These are phyloP conservation scores for Zosterops lateralis DNA, from an alignment of 2,113 vertebrate genomes.

Conservation along the genomic window DNA sequence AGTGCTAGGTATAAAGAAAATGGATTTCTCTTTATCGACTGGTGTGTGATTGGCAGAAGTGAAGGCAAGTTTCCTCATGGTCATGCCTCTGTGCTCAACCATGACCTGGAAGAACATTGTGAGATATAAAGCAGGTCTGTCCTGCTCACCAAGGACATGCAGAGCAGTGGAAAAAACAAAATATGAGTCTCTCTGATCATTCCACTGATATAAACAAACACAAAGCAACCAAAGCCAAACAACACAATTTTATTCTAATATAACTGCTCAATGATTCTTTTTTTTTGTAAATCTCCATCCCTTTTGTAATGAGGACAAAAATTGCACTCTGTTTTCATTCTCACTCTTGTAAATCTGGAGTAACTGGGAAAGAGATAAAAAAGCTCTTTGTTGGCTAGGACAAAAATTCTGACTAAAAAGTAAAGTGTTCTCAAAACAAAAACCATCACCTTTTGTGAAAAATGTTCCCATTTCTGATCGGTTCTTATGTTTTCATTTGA, in stretches of 20 bases:
- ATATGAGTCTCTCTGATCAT: background rate
- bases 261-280: background rate
- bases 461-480: background rate
- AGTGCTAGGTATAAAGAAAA: conserved; percentile 23
- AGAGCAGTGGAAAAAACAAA: background rate
- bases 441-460: background rate
- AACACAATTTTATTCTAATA: background rate
- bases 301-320: background rate
- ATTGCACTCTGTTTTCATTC: background rate
- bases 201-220: background rate
- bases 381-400: background rate
- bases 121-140: background rate
- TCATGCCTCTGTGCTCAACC: background rate
- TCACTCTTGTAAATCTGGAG: background rate
- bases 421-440: background rate
- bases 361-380: conserved; percentile 8
- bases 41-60: background rate
- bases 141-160: background rate
- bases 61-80: conserved; percentile 19
- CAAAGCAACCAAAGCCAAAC: background rate
- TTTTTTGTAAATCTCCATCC: background rate
- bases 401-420: background rate
- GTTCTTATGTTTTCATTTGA: conserved; percentile 13
- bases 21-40: conserved; percentile 10
- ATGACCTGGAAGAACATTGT: background rate